Conservation (phyloP, 2,888 invertebrate species). For the Polydrusus cervinus region DNA sequence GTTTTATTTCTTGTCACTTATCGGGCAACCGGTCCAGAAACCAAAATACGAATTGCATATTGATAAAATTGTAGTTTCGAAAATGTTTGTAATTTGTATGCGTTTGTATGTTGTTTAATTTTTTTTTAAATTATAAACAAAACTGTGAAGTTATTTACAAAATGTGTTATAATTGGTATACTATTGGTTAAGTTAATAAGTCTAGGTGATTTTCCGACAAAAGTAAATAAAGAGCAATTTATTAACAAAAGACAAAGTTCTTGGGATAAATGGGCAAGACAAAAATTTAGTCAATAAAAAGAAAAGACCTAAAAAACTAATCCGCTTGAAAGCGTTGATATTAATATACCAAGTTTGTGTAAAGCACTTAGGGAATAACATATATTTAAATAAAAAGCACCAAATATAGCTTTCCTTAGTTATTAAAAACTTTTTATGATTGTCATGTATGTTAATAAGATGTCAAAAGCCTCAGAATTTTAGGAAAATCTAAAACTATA, state of each 20-base stretch:
- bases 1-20: not conserved
- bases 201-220: not conserved
- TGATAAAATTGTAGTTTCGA: too few relatives aligned
- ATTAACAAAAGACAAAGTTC: conserved; percentile 14
- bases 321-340: conserved; percentile 30
- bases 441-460: not conserved
- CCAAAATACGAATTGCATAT: too few relatives aligned
- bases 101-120: too few relatives aligned
- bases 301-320: conserved; percentile 28
- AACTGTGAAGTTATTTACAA: not conserved
- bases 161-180: not conserved
- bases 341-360: conserved; percentile 24
- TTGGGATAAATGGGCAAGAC: conserved; percentile 2
- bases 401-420: not conserved
- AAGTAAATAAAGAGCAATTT: conserved; percentile 14
- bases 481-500: too few relatives aligned
- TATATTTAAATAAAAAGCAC: conserved; percentile 4
- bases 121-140: too few relatives aligned
- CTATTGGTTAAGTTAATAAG: not conserved
- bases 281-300: conserved; percentile 14
- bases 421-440: conserved; percentile 2
- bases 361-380: conserved; percentile 11
- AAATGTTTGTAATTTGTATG: too few relatives aligned
- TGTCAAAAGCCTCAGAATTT: not conserved
- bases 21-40: too few relatives aligned